Percentiles rank a stretch among this genome's conserved stretches.
These are phyloP conservation scores for Berghia stephanieae DNA, from an alignment of 1,140 invertebrate species.

Conservation along the genomic window DNA sequence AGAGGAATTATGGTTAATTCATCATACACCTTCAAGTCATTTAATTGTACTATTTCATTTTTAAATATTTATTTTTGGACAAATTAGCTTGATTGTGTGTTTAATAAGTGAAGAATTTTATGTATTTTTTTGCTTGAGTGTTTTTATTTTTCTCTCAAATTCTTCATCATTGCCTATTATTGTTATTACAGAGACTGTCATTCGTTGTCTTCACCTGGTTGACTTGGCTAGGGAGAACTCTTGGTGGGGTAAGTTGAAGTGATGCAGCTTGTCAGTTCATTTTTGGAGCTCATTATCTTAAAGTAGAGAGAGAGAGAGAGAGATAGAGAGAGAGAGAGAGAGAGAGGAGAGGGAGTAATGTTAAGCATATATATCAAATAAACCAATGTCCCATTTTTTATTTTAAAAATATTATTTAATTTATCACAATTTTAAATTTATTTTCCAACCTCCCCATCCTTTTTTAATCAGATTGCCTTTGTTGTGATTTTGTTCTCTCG, in stretches of 20 bases:
- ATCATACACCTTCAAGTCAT: no score
- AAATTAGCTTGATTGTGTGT: no score
- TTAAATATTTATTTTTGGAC: no score
- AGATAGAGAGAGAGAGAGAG: neutral
- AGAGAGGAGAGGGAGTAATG: neutral
- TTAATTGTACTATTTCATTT: no score
- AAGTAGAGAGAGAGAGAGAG: neutral
- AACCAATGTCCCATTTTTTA: neutral
- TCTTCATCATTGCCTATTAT: no score
- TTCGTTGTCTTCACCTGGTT: no score
- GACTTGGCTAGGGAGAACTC: neutral
- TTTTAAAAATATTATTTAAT: neutral
- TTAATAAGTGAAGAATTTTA: no score
- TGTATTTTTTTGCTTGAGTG: no score
- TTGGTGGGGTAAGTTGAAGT: neutral
- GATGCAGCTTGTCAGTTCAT: neutral
- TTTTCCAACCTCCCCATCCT: neutral
- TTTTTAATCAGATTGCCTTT: neutral
- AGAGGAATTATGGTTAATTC: no score
- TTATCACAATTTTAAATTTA: neutral
- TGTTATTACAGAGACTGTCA: no score
- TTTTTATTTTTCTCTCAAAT: no score
- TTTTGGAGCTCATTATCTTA: neutral
- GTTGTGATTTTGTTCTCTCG: neutral
- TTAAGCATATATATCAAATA: neutral